phyloP scores from a whole-genome alignment of 1,140 invertebrate genomes.

The Penaeus indicus region DNA sequence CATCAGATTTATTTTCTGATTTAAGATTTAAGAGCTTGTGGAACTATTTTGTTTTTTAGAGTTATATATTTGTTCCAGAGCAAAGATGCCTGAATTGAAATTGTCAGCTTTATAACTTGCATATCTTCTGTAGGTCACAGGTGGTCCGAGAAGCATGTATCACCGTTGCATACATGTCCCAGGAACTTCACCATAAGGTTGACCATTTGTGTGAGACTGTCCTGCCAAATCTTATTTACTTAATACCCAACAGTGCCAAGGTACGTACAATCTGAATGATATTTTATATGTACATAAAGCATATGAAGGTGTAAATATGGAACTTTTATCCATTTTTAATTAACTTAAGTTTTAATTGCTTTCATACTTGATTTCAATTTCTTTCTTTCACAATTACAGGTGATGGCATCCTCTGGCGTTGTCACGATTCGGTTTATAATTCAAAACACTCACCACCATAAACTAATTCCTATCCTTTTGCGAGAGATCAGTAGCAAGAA shows the following conservation, averaged over 20 bases:
- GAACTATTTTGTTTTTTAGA: background rate
- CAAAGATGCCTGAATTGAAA: too few relatives aligned
- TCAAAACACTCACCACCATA: slow-evolving; percentile 84
- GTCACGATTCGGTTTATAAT: slow-evolving; percentile 92
- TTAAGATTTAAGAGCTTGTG: background rate
- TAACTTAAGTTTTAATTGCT: too few relatives aligned
- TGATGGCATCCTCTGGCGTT: slow-evolving; percentile 91
- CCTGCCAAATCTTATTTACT: slow-evolving; percentile 85
- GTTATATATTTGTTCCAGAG: too few relatives aligned
- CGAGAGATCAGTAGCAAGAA: slow-evolving; percentile 86
- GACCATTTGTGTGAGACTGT: slow-evolving; percentile 88
- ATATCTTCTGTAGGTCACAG: slow-evolving; percentile 74
- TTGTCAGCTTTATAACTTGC: background rate
- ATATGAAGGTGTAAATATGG: too few relatives aligned
- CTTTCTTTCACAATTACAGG: slow-evolving; percentile 72
- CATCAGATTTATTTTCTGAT: too few relatives aligned
- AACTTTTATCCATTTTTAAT: too few relatives aligned
- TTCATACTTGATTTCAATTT: background rate
- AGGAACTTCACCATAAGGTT: slow-evolving; percentile 84
- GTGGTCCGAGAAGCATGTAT: slow-evolving; percentile 96
- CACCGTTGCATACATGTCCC: slow-evolving; percentile 91
- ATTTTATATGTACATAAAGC: too few relatives aligned
- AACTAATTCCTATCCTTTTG: slow-evolving; percentile 90
- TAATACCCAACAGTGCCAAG: slow-evolving; percentile 97
- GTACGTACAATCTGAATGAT: slow-evolving; percentile 70